Evolutionary conservation across 2,113 vertebrate genomes (phyloP).

Genomic region (Neodontobutis hainanensis): DNA sequence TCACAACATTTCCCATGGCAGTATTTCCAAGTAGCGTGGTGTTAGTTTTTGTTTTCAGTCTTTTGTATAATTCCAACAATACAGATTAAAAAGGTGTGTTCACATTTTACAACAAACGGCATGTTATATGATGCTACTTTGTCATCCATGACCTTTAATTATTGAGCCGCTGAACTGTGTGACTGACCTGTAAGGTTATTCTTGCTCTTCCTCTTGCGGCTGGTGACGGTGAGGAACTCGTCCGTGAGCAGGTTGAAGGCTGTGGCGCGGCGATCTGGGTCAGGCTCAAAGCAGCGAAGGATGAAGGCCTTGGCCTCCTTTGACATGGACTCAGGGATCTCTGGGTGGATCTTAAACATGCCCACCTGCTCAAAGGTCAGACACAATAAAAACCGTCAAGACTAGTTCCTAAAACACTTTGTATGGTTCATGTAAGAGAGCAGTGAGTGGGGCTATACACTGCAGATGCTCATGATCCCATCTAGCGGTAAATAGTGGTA

Average conservation of each 20-base stretch:
- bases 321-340: constrained; percentile 98
- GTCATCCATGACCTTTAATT: too few relatives aligned
- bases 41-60: too few relatives aligned
- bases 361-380: constrained; percentile 85
- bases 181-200: constrained; percentile 86
- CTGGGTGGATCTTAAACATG: constrained; percentile 99
- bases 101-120: not conserved
- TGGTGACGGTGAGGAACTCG: constrained; percentile 96
- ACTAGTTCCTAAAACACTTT: not conserved
- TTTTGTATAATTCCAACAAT: not conserved
- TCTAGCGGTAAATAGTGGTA: too few relatives aligned
- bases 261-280: constrained; percentile 90
- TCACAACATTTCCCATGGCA: too few relatives aligned
- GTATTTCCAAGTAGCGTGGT: constrained; percentile 5
- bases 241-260: constrained; percentile 90
- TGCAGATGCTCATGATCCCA: too few relatives aligned
- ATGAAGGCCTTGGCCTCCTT: constrained; percentile 95
- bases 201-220: constrained; percentile 91
- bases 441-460: too few relatives aligned
- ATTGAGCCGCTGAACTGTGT: not conserved
- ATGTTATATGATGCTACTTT: not conserved
- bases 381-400: not conserved
- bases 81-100: not conserved
- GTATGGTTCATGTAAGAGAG: too few relatives aligned
- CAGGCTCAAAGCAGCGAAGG: constrained; percentile 94